Evolutionary conservation across 2,113 vertebrate species (phyloP).

Genomic region (Pterocles gutturalis): DNA sequence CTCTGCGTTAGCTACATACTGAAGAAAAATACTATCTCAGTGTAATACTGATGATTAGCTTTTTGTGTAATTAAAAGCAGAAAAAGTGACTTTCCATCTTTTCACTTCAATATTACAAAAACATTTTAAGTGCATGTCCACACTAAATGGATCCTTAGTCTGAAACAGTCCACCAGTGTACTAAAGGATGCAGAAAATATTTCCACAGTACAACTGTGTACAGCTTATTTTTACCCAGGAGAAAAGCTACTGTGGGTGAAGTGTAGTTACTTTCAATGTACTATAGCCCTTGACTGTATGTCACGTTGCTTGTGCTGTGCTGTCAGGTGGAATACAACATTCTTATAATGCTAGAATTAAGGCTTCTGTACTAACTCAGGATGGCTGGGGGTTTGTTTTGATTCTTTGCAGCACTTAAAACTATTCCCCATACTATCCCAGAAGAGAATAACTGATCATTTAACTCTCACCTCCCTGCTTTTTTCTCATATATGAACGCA

Average conservation of each 20-base stretch:
- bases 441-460: background rate
- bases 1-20: background rate
- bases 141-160: background rate
- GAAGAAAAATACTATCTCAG: background rate
- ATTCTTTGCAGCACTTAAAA: background rate
- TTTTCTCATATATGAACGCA: background rate
- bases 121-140: background rate
- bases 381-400: background rate
- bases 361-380: background rate
- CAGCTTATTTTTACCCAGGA: constrained; percentile 4
- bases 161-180: background rate
- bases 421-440: background rate
- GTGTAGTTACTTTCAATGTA: background rate
- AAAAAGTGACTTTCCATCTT: background rate
- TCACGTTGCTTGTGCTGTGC: background rate
- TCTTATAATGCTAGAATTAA: background rate
- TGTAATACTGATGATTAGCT: background rate
- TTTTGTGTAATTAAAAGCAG: background rate
- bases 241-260: background rate
- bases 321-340: constrained; percentile 19
- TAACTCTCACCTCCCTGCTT: background rate
- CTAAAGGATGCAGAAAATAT: background rate
- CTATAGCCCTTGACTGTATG: background rate
- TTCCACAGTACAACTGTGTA: background rate
- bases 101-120: background rate